A percentile compares a stretch with the other conserved stretches of the same genome.
These are phyloP conservation scores for Notothenia coriiceps DNA, from an alignment of 2,113 vertebrate genomes.

Conservation along the genomic window DNA sequence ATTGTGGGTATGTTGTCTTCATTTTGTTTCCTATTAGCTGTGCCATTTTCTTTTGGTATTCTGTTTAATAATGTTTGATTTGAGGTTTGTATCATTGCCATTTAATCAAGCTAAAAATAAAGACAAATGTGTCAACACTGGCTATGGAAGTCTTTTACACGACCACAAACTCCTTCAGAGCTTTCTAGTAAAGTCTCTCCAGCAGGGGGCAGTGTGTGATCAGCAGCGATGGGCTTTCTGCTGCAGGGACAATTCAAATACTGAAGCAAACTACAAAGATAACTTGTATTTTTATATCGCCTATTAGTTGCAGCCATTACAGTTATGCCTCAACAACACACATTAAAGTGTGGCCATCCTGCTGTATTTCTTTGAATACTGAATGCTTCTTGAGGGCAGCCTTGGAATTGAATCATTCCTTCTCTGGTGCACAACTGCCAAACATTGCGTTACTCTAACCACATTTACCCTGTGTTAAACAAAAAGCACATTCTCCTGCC, in stretches of 20 bases:
- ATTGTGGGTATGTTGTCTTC: slow-evolving; percentile 88
- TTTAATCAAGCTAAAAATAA: slow-evolving; percentile 82
- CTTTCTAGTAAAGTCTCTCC: not conserved
- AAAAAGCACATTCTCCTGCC: not conserved
- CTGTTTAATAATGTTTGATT: slow-evolving; percentile 72
- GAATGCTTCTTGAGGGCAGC: slow-evolving; percentile 1
- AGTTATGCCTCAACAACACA: not conserved
- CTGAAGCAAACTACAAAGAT: not conserved
- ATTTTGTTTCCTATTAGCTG: slow-evolving; percentile 85
- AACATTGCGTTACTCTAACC: slow-evolving; percentile 6
- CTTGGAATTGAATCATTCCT: slow-evolving; percentile 26
- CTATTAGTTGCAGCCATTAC: slow-evolving; percentile 18
- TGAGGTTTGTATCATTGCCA: slow-evolving; percentile 79
- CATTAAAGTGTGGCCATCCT: not conserved
- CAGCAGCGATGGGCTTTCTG: not conserved
- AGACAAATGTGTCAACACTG: slow-evolving; percentile 49
- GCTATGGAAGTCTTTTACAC: not conserved
- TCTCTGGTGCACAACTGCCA: not conserved
- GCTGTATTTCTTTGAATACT: slow-evolving; percentile 11
- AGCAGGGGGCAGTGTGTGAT: slow-evolving; percentile 68
- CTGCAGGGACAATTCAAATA: not conserved
- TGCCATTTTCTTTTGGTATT: slow-evolving; percentile 78
- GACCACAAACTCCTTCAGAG: too few relatives aligned
- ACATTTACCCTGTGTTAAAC: slow-evolving; percentile 8
- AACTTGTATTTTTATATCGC: not conserved